Base-by-base conservation (phyloP, 2,888 invertebrate species). In the Portevinia maculata region DNA sequence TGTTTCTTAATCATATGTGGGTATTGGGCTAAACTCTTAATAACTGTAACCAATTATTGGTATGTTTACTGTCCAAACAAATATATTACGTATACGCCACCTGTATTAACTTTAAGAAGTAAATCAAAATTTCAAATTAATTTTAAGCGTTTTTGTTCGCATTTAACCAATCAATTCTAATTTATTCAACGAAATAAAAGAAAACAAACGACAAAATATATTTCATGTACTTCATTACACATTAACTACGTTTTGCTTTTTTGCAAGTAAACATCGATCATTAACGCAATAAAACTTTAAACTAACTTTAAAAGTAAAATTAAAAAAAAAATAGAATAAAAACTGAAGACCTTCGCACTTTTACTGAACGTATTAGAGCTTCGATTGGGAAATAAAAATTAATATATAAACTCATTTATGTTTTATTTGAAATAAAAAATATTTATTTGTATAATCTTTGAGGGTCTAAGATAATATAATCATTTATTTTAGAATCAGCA, bases 301-400 rank as follows among this genome's bases (percentile, higher is more conserved):
- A 48, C 44, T 84, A 86, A 84, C 84, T 73, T 83, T 84, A 73
- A 55, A 48, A 84, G 5, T 24, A 24, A 81, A 85, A 85, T 39
- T 71, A 84, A 84, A 88, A 86, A 86, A 85, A 85, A 86, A 4
- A 11, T 4, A 44, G 9, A 9, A 21, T 5, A 19, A 86, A 86
- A 86, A 48, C 15, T 9, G 59, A 73, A 73, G 57, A 57, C 65
- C 67, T 79, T 85, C 60, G 64, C 78, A 62, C 65, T 79, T 85
- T 88, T 87, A 89, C 89, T 89, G 88, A 87, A 88, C 87, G 88
- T 88, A 88, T 86, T 86, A 89, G 89, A 89, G 89, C 89, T 89
- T 89, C 89, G 89, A 89, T 89, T 88, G 84, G 83, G 85, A 86
- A 30, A 85, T 62, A 34, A 46, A 48, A 53, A 55, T 64, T 32